Conservation (phyloP, 2,888 invertebrate species). For the Lypha dubia region DNA sequence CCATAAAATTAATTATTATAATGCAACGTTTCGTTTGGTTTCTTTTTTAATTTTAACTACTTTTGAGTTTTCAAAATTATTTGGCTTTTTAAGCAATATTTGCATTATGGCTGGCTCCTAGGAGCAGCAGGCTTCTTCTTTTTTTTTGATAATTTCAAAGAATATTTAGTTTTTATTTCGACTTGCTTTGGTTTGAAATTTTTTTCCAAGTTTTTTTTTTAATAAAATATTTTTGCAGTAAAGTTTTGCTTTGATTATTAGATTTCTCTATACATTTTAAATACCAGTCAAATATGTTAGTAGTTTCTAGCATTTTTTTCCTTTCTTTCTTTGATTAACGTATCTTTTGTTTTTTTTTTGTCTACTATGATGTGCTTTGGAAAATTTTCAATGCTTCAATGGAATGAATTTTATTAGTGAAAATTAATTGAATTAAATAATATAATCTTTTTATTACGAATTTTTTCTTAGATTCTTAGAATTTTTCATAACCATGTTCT, state of each 20-base stretch:
- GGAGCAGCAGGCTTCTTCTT: conserved; percentile 49
- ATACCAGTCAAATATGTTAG: conserved; percentile 38
- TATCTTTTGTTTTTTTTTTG: too few species aligned
- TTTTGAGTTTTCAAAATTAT: conserved; percentile 25
- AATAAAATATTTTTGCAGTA: conserved; percentile 57
- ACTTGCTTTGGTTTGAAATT: conserved; percentile 5
- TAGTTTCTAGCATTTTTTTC: conserved; percentile 38
- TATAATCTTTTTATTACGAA: conserved; percentile 55
- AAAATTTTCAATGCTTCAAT: conserved; percentile 72
- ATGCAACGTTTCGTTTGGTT: conserved; percentile 46
- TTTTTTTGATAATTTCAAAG: background rate
- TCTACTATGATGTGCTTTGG: conserved; percentile 71
- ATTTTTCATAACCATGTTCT: conserved; percentile 53
- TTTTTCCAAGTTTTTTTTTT: conserved; percentile 6
- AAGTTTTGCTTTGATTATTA: conserved; percentile 56
- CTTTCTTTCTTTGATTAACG: conserved; percentile 37
- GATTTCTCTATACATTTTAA: conserved; percentile 26
- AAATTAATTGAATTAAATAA: conserved; percentile 53
- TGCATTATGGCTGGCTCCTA: conserved; percentile 67
- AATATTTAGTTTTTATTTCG: conserved; percentile 18
- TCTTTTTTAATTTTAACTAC: conserved; percentile 4
- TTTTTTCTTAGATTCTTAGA: conserved; percentile 69
- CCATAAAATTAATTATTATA: conserved; percentile 19
- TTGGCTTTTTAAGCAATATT: conserved; percentile 60
- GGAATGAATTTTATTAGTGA: conserved; percentile 72